A percentile compares a stretch with the other conserved stretches of the same genome.
Evolutionary conservation across 2,797 vertebrate genomes (phyloP).

Genomic region (Geotrypetes seraphini): DNA sequence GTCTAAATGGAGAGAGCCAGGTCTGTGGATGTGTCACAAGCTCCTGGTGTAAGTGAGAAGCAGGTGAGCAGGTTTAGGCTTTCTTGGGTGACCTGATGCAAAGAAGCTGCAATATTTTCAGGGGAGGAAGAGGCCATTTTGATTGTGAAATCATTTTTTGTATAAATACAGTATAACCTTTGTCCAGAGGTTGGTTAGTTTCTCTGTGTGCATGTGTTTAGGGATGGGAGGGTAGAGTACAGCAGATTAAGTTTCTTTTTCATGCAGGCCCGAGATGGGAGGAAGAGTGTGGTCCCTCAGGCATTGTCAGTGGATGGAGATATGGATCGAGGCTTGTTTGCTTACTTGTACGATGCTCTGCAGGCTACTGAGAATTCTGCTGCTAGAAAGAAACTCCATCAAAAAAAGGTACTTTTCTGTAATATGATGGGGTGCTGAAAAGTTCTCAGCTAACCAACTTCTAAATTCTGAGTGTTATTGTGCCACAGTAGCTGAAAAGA

Average conservation of each 20-base stretch:
- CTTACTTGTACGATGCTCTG: conserved; percentile 78
- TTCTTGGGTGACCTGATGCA: no score
- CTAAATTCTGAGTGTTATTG: no score
- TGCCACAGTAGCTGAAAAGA: no score
- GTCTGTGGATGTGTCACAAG: no score
- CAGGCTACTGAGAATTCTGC: conserved; percentile 60
- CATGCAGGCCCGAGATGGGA: conserved; percentile 69
- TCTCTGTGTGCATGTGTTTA: background rate
- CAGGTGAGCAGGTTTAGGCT: no score
- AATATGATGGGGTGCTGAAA: no score
- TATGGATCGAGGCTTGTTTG: conserved; percentile 72
- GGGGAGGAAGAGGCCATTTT: no score
- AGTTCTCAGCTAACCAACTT: no score
- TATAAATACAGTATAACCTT: background rate
- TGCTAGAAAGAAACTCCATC: conserved; percentile 50
- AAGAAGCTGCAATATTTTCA: no score
- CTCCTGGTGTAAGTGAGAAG: no score
- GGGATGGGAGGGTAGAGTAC: background rate
- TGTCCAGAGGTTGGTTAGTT: background rate
- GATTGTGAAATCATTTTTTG: background rate
- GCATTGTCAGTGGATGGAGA: conserved; percentile 69
- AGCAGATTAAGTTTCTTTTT: conserved; percentile 3
- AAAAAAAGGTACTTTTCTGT: conserved; percentile 70
- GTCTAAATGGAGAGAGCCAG: no score
- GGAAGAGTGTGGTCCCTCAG: conserved; percentile 67